Conservation (phyloP, 2,888 invertebrate genomes). For the Phaonia tiefii region DNA sequence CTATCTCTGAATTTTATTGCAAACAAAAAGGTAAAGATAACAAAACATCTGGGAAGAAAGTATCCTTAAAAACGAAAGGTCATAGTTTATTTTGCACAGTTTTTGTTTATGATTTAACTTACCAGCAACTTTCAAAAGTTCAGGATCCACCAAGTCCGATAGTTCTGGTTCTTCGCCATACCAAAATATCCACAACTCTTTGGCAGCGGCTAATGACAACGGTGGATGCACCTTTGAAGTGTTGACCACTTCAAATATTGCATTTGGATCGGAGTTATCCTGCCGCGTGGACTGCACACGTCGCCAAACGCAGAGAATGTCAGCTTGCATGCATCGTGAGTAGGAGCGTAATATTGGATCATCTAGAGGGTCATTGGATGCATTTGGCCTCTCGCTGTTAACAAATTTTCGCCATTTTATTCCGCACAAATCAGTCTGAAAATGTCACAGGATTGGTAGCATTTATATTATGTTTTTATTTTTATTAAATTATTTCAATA, state of each 20-base stretch:
- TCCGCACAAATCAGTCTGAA: slow-evolving; percentile 98
- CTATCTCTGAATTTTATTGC: too few species aligned
- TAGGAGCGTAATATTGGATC: slow-evolving; percentile 95
- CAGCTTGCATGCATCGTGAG: slow-evolving; percentile 94
- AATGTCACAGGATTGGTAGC: too few species aligned
- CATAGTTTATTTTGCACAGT: too few species aligned
- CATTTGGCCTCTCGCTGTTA: slow-evolving; percentile 86
- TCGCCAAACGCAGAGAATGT: slow-evolving; percentile 99
- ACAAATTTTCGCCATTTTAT: slow-evolving; percentile 98
- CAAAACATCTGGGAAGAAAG: too few species aligned
- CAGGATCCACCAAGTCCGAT: slow-evolving; percentile 90
- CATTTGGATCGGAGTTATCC: slow-evolving; percentile 81
- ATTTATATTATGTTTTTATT: too few species aligned
- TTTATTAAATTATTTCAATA: too few species aligned
- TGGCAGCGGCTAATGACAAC: slow-evolving; percentile 91
- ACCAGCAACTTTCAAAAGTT: slow-evolving; percentile 92
- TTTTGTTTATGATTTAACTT: slow-evolving; percentile 80
- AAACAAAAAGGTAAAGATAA: too few species aligned
- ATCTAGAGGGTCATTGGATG: slow-evolving; percentile 87
- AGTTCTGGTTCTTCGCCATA: slow-evolving; percentile 98
- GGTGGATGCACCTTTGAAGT: slow-evolving; percentile 85
- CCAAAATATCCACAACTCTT: slow-evolving; percentile 99
- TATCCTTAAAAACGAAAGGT: too few species aligned
- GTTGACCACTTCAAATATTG: slow-evolving; percentile 81
- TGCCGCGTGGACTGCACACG: slow-evolving; percentile 86